Evolutionary conservation across 2,888 invertebrate genomes (phyloP).

Genomic region (Catocala sponsa): DNA sequence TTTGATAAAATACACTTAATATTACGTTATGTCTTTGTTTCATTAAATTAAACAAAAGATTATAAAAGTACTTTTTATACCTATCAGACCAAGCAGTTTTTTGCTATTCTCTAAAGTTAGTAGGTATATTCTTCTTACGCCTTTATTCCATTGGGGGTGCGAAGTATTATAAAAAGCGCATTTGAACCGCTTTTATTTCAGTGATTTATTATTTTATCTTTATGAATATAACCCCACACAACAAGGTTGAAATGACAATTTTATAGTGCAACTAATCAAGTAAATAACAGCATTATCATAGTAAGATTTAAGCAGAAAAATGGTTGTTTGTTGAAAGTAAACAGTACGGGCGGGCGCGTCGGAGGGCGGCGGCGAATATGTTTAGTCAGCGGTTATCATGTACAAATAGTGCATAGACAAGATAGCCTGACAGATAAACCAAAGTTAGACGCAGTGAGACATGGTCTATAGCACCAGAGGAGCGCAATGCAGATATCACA

Average conservation of each 20-base stretch:
- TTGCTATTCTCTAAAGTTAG: too few relatives aligned
- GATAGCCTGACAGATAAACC: slow-evolving; percentile 57
- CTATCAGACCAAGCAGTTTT: too few relatives aligned
- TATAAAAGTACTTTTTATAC: too few relatives aligned
- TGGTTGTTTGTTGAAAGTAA: slow-evolving; percentile 70
- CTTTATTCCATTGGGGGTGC: too few relatives aligned
- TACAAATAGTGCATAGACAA: slow-evolving; percentile 71
- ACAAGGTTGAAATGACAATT: slow-evolving; percentile 36
- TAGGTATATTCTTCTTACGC: too few relatives aligned
- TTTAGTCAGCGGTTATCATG: slow-evolving; percentile 77
- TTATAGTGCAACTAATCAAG: slow-evolving; percentile 49
- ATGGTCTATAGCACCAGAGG: too few relatives aligned
- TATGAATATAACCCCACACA: slow-evolving; percentile 23
- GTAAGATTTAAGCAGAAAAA: slow-evolving; percentile 60
- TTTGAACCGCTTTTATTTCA: slow-evolving; percentile 17
- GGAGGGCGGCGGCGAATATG: slow-evolving; percentile 68
- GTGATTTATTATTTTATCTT: slow-evolving; percentile 20
- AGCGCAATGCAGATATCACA: too few relatives aligned
- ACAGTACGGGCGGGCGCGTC: slow-evolving; percentile 80
- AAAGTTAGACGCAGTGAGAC: slow-evolving; percentile 23
- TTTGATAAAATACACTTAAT: too few relatives aligned
- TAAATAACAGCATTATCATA: slow-evolving; percentile 51
- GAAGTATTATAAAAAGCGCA: neutral
- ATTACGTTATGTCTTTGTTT: too few relatives aligned
- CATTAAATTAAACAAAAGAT: too few relatives aligned